These are phyloP conservation scores for Meriones unguiculatus DNA, from an alignment of 2,113 vertebrate genomes.

Conservation along the genomic window DNA sequence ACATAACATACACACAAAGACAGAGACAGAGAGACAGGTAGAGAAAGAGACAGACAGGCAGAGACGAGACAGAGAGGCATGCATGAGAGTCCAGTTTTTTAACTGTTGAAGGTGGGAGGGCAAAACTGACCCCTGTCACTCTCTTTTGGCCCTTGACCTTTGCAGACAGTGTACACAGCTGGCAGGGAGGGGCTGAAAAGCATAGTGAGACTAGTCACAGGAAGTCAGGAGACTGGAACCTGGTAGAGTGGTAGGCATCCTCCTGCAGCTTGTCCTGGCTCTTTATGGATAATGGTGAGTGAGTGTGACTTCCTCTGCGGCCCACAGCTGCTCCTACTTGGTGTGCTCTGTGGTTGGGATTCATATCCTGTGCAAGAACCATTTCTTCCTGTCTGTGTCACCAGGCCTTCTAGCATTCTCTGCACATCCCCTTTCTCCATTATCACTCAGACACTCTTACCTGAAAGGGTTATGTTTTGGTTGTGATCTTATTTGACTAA, in stretches of 20 bases:
- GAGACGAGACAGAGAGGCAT: no score
- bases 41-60: no score
- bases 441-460: not conserved
- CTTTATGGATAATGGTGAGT: not conserved
- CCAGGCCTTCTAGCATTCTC: not conserved
- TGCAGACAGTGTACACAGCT: not conserved
- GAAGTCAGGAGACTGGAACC: no score
- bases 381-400: not conserved
- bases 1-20: not conserved
- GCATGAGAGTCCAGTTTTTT: not conserved
- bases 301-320: not conserved
- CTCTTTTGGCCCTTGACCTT: not conserved
- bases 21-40: no score
- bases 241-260: not conserved
- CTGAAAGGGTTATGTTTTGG: slow-evolving; percentile 11
- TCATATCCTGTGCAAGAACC: rapidly evolving
- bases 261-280: not conserved
- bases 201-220: not conserved
- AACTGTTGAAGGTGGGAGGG: no score
- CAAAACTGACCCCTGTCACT: not conserved
- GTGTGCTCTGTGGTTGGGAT: not conserved
- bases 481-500: not conserved
- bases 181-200: not conserved
- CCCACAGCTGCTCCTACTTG: not conserved
- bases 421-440: not conserved